Conservation (phyloP, 2,113 vertebrate species). For the Acrocephalus kingi region DNA sequence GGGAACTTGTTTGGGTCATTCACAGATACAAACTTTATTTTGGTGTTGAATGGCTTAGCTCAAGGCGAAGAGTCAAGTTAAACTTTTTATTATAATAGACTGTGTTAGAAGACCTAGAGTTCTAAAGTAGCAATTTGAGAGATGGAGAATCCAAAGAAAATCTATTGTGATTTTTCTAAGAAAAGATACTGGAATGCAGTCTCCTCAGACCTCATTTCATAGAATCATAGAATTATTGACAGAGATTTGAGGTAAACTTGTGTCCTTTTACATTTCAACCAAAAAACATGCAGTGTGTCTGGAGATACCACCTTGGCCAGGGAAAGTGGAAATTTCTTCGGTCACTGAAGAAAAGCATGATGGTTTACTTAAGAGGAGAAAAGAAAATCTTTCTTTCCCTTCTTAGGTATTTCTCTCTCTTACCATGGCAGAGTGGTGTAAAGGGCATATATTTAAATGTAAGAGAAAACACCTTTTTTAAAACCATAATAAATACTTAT, state of each 20-base stretch:
- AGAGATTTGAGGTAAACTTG: not conserved
- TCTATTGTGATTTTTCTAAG: not conserved
- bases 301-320: not conserved
- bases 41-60: not conserved
- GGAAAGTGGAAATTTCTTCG: slow-evolving; percentile 6
- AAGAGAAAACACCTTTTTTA: not conserved
- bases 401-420: not conserved
- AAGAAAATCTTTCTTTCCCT: not conserved
- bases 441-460: not conserved
- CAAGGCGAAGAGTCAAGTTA: not conserved
- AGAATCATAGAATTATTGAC: not conserved
- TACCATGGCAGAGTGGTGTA: not conserved
- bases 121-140: not conserved
- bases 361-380: not conserved
- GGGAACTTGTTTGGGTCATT: not conserved
- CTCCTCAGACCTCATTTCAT: not conserved
- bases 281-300: not conserved
- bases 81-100: not conserved
- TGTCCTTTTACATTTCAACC: not conserved
- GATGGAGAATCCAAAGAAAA: not conserved
- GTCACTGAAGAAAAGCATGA: not conserved
- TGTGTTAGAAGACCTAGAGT: not conserved
- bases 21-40: not conserved
- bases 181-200: not conserved
- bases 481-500: not conserved